Evolutionary conservation across 1,140 invertebrate genomes (phyloP).

Genomic region (Drosophila subobscura): DNA sequence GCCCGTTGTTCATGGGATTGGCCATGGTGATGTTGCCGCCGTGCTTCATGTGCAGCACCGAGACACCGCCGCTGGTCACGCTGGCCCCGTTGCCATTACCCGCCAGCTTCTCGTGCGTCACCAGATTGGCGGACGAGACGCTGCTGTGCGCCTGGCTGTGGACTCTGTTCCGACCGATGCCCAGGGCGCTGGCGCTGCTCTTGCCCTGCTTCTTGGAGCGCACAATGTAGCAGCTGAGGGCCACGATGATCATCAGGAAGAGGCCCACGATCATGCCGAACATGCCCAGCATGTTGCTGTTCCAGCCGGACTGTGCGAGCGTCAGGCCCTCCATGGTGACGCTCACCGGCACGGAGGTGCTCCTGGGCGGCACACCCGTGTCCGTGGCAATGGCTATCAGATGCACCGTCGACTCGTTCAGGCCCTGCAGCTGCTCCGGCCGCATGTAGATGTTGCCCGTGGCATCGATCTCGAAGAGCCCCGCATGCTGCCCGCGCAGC

Average conservation of each 20-base stretch:
- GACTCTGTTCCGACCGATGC: conserved; percentile 73
- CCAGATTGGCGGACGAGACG: conserved; percentile 76
- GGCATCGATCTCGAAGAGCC: conserved; percentile 85
- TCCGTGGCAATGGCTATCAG: conserved; percentile 92
- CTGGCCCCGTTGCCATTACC: conserved; percentile 63
- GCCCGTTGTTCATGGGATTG: conserved; percentile 78
- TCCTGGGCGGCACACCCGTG: conserved; percentile 84
- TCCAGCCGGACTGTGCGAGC: conserved; percentile 71
- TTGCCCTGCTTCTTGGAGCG: conserved; percentile 74
- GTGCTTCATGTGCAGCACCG: conserved; percentile 80
- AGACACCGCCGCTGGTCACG: conserved; percentile 71
- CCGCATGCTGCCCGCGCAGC: conserved; percentile 89
- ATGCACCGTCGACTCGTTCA: conserved; percentile 86
- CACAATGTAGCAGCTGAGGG: conserved; percentile 77
- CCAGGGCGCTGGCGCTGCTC: conserved; percentile 53
- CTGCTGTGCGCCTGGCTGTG: conserved; percentile 81
- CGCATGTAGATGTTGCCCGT: conserved; percentile 85
- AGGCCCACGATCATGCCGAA: conserved; percentile 74
- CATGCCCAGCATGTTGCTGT: conserved; percentile 73
- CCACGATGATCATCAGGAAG: conserved; percentile 76
- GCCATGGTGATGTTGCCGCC: conserved; percentile 73
- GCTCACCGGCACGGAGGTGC: conserved; percentile 79
- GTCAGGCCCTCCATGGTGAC: conserved; percentile 79
- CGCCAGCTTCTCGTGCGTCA: conserved; percentile 78
- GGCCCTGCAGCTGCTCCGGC: conserved; percentile 71